Conservation (phyloP, 2,797 vertebrate genomes). For the Benthosema pterotum region DNA sequence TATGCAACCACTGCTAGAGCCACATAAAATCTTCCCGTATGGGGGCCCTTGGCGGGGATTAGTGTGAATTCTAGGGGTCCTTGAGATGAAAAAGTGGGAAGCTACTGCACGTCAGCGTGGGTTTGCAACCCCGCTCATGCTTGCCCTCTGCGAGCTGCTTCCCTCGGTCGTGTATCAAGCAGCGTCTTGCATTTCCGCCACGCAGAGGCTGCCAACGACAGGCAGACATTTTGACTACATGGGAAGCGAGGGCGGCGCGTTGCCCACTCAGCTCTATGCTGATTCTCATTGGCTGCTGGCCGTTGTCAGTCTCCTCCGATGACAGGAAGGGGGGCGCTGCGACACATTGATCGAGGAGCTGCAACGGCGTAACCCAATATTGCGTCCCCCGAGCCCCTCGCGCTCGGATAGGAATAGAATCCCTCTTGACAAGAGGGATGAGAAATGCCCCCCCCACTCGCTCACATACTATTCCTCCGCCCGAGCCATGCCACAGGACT, state of each 20-base stretch:
- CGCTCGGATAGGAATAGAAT: conserved; percentile 19
- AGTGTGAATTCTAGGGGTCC: no score
- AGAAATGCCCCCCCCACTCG: conserved; percentile 13
- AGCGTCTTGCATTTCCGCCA: not conserved
- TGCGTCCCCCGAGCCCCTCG: conserved; percentile 15
- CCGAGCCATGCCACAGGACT: not conserved
- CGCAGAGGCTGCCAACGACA: not conserved
- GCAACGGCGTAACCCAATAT: conserved; percentile 38
- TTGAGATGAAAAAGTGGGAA: no score
- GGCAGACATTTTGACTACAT: not conserved
- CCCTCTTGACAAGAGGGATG: conserved; percentile 26
- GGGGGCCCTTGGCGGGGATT: no score
- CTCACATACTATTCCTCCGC: no score
- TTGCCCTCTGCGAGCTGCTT: no score
- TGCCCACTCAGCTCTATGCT: not conserved
- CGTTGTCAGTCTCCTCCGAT: conserved; percentile 33
- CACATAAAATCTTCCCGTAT: no score
- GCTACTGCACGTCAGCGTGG: no score
- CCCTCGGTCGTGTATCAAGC: no score
- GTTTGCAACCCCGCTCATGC: no score
- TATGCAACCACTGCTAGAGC: no score
- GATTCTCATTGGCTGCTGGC: conserved; percentile 4
- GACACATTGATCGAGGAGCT: conserved; percentile 50
- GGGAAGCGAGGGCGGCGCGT: not conserved
- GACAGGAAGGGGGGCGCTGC: conserved; percentile 35